Evolutionary conservation across 1,140 invertebrate genomes (phyloP), one percentile per base, ranked within the genome.

Genomic region (Rhagoletis pomonella): DNA sequence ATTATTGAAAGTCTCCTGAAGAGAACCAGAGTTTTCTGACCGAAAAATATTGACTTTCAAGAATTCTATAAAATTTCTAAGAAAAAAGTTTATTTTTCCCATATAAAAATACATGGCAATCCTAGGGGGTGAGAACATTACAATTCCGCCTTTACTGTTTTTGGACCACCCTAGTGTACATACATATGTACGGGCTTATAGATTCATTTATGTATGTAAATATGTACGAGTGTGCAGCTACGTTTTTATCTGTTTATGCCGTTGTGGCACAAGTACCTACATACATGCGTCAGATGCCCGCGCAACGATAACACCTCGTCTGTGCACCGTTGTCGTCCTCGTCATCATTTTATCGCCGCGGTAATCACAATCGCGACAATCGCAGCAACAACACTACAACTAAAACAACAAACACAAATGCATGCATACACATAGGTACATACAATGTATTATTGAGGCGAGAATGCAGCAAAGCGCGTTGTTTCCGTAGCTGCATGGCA

Each of bases 361-460:
- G 44, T 29, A 55, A 81, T 81, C 73, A 42, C 73, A 81, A 81
- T 81, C 73, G 73, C 73, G 17, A 81, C n/a, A 50, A 81, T 81
- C 73, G n/a, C 73, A 50, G 69, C 73, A 81, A 55, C 17, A 81
- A 81, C 73, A 81, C 19, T 17, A 81, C 10, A 62, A 62, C 17
- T 1, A 1, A 17, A 62, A 62, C 17, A 62, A 14, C 17, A 62
- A 62, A 2, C 60, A 62, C 9, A 62, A 62, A 62, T 62, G 17
- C 17, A 14, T 62, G 60, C 4, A n/a, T 67, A 67, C 65, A 29
- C 42, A 29, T 29, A 67, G 44, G 0, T 73, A n/a, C 42, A 17
- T 73, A n/a, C 67, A 73, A 73, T 44, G 42, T 44, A 29, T 29
- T 44, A 73, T 44, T 42, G 42, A 47, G 12, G 10, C 12, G 10